Conservation (phyloP, 2,797 vertebrate genomes). For the Coendou prehensilis region DNA sequence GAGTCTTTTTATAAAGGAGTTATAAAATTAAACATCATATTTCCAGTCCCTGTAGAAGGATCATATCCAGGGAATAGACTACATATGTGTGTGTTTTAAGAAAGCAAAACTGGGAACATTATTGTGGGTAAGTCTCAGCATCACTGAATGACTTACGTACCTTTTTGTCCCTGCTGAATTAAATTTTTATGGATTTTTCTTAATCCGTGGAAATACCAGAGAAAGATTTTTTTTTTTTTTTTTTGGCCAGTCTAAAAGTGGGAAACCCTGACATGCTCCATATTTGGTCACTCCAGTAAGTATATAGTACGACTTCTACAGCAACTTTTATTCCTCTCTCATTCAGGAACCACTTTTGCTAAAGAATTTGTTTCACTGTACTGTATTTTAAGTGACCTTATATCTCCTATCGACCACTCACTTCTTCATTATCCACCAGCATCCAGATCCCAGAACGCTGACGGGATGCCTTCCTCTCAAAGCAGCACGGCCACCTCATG, state of each 20-base stretch:
- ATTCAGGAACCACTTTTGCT: neutral
- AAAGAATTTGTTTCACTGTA: neutral
- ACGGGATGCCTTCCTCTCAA: neutral
- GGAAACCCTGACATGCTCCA: neutral
- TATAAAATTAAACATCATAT: conserved; percentile 10
- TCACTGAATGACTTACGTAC: neutral
- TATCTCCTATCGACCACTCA: neutral
- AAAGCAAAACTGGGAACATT: neutral
- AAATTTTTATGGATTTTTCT: conserved; percentile 41
- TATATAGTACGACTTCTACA: conserved; percentile 19
- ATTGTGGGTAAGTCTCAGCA: neutral
- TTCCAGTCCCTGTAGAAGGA: neutral
- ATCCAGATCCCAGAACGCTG: neutral
- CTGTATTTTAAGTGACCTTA: neutral
- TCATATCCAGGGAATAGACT: neutral
- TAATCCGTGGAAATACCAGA: neutral
- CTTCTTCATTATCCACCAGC: neutral
- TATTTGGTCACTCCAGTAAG: conserved; percentile 1
- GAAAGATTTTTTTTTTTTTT: neutral
- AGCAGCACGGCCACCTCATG: neutral
- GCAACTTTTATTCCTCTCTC: neutral
- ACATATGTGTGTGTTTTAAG: neutral
- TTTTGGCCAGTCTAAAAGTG: neutral
- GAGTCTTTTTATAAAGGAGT: conserved; percentile 18
- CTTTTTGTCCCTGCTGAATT: conserved; percentile 6